Percentiles rank a stretch among this genome's conserved stretches.
Evolutionary conservation across 2,888 invertebrate genomes (phyloP).

Genomic region (Spodoptera picta): DNA sequence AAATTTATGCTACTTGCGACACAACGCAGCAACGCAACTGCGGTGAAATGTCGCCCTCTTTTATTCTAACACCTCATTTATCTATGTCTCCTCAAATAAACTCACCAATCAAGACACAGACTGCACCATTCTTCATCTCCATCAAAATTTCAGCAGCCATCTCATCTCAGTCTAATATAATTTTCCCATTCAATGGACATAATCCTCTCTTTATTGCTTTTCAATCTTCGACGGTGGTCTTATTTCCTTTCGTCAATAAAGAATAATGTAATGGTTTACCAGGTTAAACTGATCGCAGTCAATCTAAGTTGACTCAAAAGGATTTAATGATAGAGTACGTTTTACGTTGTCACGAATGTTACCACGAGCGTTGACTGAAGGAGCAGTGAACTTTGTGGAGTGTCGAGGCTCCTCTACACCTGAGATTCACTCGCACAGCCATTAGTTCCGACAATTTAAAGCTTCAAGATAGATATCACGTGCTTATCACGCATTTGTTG

Average conservation of each 20-base stretch:
- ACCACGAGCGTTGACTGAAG: constrained; percentile 67
- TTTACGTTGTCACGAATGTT: constrained; percentile 63
- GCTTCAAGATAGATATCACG: constrained; percentile 75
- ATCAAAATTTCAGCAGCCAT: constrained; percentile 19
- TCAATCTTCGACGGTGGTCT: constrained; percentile 68
- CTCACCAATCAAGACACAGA: constrained; percentile 1
- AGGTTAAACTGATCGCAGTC: constrained; percentile 55
- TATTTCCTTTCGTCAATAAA: constrained; percentile 70
- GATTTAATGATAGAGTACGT: constrained; percentile 63
- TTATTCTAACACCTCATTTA: constrained; percentile 61
- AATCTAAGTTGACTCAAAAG: constrained; percentile 53
- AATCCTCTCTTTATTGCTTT: constrained; percentile 52
- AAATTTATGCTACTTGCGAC: constrained; percentile 70
- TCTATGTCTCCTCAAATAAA: constrained; percentile 45
- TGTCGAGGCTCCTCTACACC: constrained; percentile 79
- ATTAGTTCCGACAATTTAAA: constrained; percentile 82
- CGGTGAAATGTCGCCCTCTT: constrained; percentile 67
- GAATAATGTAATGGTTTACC: constrained; percentile 70
- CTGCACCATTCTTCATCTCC: neutral
- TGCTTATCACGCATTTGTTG: constrained; percentile 69
- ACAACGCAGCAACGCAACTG: constrained; percentile 62
- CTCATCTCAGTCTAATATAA: constrained; percentile 33
- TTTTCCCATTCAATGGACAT: constrained; percentile 40
- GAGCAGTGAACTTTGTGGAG: constrained; percentile 86
- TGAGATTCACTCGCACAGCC: constrained; percentile 82